These are phyloP conservation scores for Limonius californicus DNA, from an alignment of 1,140 invertebrate genomes.

Conservation along the genomic window DNA sequence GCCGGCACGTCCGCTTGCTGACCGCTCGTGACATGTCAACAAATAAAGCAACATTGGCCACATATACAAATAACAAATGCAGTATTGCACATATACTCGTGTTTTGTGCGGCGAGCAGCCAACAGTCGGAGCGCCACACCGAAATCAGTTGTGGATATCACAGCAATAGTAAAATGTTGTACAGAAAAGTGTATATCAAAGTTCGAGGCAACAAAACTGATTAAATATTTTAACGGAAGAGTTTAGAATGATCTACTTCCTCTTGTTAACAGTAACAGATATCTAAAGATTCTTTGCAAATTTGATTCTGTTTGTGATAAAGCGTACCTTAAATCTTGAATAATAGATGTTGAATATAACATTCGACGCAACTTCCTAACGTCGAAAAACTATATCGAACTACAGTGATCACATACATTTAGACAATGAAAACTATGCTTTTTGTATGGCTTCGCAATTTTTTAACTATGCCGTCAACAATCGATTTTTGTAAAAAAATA, in stretches of 20 bases:
- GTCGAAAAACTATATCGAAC: conserved; percentile 19
- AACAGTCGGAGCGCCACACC: background rate
- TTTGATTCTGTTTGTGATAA: conserved; percentile 18
- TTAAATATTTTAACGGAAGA: background rate
- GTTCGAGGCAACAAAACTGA: conserved; percentile 23
- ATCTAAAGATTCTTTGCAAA: background rate
- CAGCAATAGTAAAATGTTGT: conserved; percentile 35
- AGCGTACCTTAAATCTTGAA: conserved; percentile 18
- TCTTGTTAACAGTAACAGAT: background rate
- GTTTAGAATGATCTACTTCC: background rate
- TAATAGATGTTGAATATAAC: conserved; percentile 19
- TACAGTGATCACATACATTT: conserved; percentile 37
- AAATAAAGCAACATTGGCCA: conserved; percentile 8
- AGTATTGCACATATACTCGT: background rate
- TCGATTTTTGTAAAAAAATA: conserved; percentile 21
- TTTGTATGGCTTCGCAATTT: conserved; percentile 31
- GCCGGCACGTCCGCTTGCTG: background rate
- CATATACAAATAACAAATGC: conserved; percentile 1
- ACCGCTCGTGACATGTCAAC: background rate
- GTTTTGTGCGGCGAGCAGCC: background rate
- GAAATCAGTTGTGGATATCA: conserved; percentile 32
- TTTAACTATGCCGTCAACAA: conserved; percentile 35
- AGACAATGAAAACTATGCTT: conserved; percentile 35
- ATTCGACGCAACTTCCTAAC: background rate
- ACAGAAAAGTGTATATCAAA: conserved; percentile 30